A percentile compares a stretch with the other conserved stretches of the same genome.
Evolutionary conservation across 2,113 vertebrate genomes (phyloP).

Genomic region (Forbesichthys agassizii): DNA sequence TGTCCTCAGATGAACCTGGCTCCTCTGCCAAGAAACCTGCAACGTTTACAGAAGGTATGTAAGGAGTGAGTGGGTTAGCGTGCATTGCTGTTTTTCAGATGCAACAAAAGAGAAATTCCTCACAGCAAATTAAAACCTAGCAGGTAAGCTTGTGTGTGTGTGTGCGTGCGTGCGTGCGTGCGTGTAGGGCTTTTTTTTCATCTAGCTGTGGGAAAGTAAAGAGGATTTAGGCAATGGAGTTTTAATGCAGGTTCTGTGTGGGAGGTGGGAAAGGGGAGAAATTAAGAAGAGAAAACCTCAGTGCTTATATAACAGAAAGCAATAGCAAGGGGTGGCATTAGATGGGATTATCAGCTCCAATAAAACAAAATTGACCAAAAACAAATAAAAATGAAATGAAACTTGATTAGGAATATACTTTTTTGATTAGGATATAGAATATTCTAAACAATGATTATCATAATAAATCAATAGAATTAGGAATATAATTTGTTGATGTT

Average conservation of each 20-base stretch:
- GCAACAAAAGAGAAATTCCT: slow-evolving; percentile 48
- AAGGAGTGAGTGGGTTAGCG: slow-evolving; percentile 64
- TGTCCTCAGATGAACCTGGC: slow-evolving; percentile 76
- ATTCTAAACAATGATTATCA: too few species aligned
- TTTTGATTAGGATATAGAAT: too few species aligned
- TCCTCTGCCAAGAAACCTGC: slow-evolving; percentile 72
- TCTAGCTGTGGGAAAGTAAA: slow-evolving; percentile 45
- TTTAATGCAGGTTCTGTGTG: slow-evolving; percentile 44
- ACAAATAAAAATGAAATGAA: too few species aligned
- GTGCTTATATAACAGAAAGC: neutral
- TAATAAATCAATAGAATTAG: too few species aligned
- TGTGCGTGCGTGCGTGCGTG: too few species aligned
- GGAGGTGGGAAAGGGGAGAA: slow-evolving; percentile 8
- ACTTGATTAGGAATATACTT: too few species aligned
- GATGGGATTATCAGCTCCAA: neutral
- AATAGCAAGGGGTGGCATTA: slow-evolving; percentile 15
- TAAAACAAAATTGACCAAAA: too few species aligned
- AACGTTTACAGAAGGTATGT: slow-evolving; percentile 70
- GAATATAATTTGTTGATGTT: too few species aligned
- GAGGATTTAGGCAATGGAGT: slow-evolving; percentile 44
- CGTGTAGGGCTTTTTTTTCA: slow-evolving; percentile 18
- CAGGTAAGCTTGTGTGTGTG: too few species aligned
- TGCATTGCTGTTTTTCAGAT: slow-evolving; percentile 61
- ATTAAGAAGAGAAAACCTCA: neutral
- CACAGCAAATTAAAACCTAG: slow-evolving; percentile 47